Percentiles rank a stretch among this genome's conserved stretches.
phyloP scores from a whole-genome alignment of 2,113 vertebrate genomes.

The Scomber japonicus region DNA sequence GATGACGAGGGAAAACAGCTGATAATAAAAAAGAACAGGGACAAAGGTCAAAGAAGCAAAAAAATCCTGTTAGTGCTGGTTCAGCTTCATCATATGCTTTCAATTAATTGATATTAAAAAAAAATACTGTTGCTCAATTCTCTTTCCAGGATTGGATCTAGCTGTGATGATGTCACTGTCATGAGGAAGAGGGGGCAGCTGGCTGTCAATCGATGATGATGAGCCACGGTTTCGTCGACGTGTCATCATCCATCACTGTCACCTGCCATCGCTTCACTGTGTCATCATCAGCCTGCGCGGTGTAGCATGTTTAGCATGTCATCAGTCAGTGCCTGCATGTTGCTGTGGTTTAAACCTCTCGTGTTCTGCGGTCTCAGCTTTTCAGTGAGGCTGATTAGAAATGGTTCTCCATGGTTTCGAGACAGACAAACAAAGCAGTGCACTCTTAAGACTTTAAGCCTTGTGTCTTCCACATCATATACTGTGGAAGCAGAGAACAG shows the following conservation, averaged over 20 bases:
- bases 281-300: slow-evolving; percentile 53
- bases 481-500: slow-evolving; percentile 21
- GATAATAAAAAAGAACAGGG: not conserved
- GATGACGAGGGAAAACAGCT: not conserved
- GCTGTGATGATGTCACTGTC: slow-evolving; percentile 25
- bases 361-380: slow-evolving; percentile 52
- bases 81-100: slow-evolving; percentile 15
- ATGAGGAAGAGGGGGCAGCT: not conserved
- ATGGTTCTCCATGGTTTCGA: slow-evolving; percentile 42
- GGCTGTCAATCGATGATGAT: not conserved
- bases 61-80: not conserved
- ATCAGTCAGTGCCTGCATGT: slow-evolving; percentile 59
- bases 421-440: slow-evolving; percentile 57
- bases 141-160: not conserved
- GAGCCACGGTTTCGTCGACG: slow-evolving; percentile 1
- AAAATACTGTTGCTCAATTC: not conserved
- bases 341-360: slow-evolving; percentile 54
- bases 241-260: slow-evolving; percentile 54
- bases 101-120: slow-evolving; percentile 1
- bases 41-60: not conserved
- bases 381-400: slow-evolving; percentile 57
- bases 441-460: slow-evolving; percentile 27
- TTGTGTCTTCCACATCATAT: slow-evolving; percentile 18
- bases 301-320: slow-evolving; percentile 37
- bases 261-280: slow-evolving; percentile 15